Evolutionary conservation across 2,797 vertebrate species (phyloP).

Genomic region (Cephalopachus bancanus): DNA sequence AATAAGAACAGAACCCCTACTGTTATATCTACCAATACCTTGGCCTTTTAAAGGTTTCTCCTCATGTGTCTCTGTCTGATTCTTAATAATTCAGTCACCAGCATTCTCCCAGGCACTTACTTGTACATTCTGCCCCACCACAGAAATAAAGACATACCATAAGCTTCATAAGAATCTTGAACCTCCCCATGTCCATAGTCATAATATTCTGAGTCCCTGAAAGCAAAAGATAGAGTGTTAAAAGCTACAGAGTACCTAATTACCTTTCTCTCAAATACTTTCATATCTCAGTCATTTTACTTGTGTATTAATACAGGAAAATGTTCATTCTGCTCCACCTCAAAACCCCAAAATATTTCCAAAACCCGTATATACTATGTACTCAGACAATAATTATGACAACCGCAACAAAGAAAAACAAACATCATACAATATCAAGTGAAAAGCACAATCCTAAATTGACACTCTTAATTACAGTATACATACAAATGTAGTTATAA

Average conservation of each 20-base stretch:
- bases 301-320: not conserved
- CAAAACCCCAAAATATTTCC: conserved; percentile 37
- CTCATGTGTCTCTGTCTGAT: not conserved
- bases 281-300: not conserved
- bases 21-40: not conserved
- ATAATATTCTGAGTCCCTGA: conserved; percentile 98
- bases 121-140: conserved; percentile 63
- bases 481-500: not conserved
- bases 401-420: conserved; percentile 20
- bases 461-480: not conserved
- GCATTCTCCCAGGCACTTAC: conserved; percentile 26
- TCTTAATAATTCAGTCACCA: not conserved
- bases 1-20: not conserved
- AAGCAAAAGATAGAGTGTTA: conserved; percentile 76
- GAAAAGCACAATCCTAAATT: conserved; percentile 31
- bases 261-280: not conserved
- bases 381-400: conserved; percentile 23
- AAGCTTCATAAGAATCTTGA: conserved; percentile 96
- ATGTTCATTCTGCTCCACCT: not conserved
- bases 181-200: conserved; percentile 98
- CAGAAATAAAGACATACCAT: conserved; percentile 92
- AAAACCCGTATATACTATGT: not conserved
- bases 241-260: conserved; percentile 12
- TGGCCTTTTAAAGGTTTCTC: not conserved
- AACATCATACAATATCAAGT: conserved; percentile 27